Base-by-base conservation (phyloP, 30 jellyfish, hydroid and myxozoan species). In the Pelagia noctiluca region DNA sequence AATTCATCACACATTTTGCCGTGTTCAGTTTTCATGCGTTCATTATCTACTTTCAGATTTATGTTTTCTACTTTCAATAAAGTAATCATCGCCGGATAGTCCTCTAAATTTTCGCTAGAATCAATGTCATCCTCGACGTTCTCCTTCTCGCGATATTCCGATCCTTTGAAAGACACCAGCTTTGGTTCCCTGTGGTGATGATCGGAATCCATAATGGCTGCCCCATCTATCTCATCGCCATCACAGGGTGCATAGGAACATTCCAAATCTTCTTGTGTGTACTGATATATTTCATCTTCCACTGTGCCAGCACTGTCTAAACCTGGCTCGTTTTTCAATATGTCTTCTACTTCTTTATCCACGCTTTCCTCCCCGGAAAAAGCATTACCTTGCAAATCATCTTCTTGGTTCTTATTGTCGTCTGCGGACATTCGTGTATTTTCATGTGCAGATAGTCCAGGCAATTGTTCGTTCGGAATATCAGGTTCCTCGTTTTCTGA, bases 11-110 rank as follows among this genome's bases (percentile, higher is more conserved):
- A 2, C 7, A 52, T 52, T 2, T 52, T 5, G 26, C 26, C 21
- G 26, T 52, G 16, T 19, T 19, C 26, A 8, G 12, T 19, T 10
- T 10, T 52, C 80, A 82, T 36, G 4, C 4, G 16, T 2, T 71
- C 73, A 8, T 54, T 82, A 3, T 75, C 76, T 23, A 37, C 54
- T n/a, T 54, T 47, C 11, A 70, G 70, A 2, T 21, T 12, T n/a
- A 18, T 60, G 0, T 64, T 53, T 46, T 82, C 86, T 13, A 68
- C 75, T 37, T 50, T 35, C 63, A 66, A 57, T 34, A 24, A 10
- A 3, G 68, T 10, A 42, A 42, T 42, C 57, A 42, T 42, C 16
- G 8, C 12, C 57, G 16, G 16, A 42, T 42, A 42, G 8, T 42
- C 16, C 57, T 42, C 57, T 42, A 5, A 8, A 16, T 8, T 16